A percentile compares a stretch with the other conserved stretches of the same genome.
phyloP scores from a whole-genome alignment of 2,113 vertebrate genomes.

The Polyodon spathula region DNA sequence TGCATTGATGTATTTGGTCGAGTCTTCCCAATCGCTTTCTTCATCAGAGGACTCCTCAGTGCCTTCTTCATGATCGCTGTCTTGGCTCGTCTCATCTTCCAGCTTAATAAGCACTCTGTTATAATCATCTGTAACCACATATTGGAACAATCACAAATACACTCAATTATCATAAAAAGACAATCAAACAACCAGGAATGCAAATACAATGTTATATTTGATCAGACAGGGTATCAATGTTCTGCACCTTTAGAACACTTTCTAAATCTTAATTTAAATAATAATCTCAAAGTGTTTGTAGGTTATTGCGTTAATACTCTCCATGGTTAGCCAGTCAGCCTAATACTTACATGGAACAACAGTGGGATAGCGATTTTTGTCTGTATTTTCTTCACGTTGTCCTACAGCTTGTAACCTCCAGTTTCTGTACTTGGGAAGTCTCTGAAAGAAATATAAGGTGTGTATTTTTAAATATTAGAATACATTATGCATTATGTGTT shows the following conservation, averaged over 20 bases:
- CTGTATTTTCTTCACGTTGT: conserved; percentile 71
- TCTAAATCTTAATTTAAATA: too few species aligned
- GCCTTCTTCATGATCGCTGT: conserved; percentile 55
- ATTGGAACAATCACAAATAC: neutral
- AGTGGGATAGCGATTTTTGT: conserved; percentile 67
- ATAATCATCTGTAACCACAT: conserved; percentile 69
- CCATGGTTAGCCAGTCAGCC: neutral
- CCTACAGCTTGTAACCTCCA: conserved; percentile 73
- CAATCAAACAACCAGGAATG: neutral
- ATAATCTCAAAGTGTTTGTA: too few species aligned
- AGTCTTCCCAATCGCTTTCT: conserved; percentile 69
- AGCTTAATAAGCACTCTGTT: conserved; percentile 74
- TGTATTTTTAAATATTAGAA: neutral
- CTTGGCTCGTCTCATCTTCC: conserved; percentile 47
- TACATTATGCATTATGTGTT: neutral
- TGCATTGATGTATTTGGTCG: conserved; percentile 82
- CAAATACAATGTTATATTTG: too few species aligned
- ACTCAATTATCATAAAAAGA: neutral
- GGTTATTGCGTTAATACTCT: too few species aligned
- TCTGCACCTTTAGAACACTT: too few species aligned
- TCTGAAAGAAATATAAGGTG: conserved; percentile 48
- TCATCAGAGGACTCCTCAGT: conserved; percentile 74
- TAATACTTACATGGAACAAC: conserved; percentile 77
- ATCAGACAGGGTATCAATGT: neutral
- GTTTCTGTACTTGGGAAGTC: conserved; percentile 71